Evolutionary conservation across 2,888 invertebrate species (phyloP), one percentile per base, ranked within the genome.

Genomic region (Agriopis marginaria): DNA sequence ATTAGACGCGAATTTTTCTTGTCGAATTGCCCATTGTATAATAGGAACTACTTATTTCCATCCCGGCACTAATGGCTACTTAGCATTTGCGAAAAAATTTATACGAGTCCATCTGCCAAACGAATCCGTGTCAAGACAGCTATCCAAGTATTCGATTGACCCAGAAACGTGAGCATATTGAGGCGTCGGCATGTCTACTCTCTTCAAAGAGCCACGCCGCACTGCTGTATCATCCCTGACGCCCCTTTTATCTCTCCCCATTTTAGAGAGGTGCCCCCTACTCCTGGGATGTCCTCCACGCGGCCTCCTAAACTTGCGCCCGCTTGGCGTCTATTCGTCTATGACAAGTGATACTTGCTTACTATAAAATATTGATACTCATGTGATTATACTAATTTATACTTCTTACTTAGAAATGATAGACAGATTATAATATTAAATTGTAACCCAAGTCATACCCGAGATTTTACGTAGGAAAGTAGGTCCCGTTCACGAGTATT

Each of bases 161-260:
- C 72, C 66, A 74, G 68, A 73, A 75, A 73, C 67, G 56, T 64
- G 14, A 60, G 49, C 63, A 67, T 55, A 51, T 63, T 53, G 51
- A 60, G 75, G 81, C 83, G 83, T 79, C 85, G 68, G 66, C 61
- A 77, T 83, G 86, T 85, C 86, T 85, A 72, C 74, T 71, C 68
- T 70, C 73, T 75, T 74, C 75, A 72, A 73, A 71, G 70, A 73
- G 69, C 77, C 75, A 71, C 84, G 86, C 80, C 88, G 90, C 89
- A 90, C 87, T 90, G 90, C 86, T 85, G 87, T 87, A 84, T 82
- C 86, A 83, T 82, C 82, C 78, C 79, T 78, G 53, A 23, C 44
- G 59, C 66, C 69, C 67, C 59, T 47, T 44, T 47, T 61, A 61
- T 61, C 53, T 62, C 42, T 5, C 54, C 51, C 53, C 58, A 7